Evolutionary conservation across 1,140 invertebrate genomes (phyloP).

Genomic region (Mizuhopecten yessoensis): DNA sequence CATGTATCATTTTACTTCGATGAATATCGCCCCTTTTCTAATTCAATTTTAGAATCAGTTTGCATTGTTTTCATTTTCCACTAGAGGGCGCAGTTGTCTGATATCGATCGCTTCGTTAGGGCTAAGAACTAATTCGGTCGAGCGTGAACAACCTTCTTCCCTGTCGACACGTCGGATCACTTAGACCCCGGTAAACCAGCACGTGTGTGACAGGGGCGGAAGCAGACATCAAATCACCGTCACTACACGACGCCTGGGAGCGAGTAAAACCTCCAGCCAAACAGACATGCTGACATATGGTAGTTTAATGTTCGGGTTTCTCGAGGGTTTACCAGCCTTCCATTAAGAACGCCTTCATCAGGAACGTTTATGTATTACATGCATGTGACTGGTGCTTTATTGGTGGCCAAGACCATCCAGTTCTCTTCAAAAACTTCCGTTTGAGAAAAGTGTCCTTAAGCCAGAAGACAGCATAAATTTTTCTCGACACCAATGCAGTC

Average conservation of each 20-base stretch:
- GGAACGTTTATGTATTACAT: not conserved
- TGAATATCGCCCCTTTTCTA: no score
- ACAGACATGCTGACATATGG: conserved; percentile 13
- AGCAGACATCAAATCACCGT: conserved; percentile 22
- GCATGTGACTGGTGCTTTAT: not conserved
- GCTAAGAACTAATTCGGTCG: not conserved
- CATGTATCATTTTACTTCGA: no score
- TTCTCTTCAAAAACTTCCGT: not conserved
- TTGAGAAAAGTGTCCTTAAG: not conserved
- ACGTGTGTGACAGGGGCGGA: conserved; percentile 28
- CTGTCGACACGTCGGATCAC: not conserved
- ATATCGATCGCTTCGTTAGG: conserved; percentile 23
- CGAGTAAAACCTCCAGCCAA: not conserved
- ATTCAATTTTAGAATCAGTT: no score
- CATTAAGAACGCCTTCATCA: not conserved
- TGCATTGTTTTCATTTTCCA: not conserved
- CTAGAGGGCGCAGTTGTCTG: not conserved
- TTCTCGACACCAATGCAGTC: not conserved
- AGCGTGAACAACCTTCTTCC: not conserved
- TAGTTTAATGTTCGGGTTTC: conserved; percentile 9
- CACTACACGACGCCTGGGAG: not conserved
- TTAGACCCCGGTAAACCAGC: conserved; percentile 10
- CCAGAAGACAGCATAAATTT: not conserved
- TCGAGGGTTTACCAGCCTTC: not conserved
- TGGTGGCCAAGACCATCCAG: not conserved